Evolutionary conservation across 2,113 vertebrate genomes (phyloP).

Genomic region (Oreochromis aureus): DNA sequence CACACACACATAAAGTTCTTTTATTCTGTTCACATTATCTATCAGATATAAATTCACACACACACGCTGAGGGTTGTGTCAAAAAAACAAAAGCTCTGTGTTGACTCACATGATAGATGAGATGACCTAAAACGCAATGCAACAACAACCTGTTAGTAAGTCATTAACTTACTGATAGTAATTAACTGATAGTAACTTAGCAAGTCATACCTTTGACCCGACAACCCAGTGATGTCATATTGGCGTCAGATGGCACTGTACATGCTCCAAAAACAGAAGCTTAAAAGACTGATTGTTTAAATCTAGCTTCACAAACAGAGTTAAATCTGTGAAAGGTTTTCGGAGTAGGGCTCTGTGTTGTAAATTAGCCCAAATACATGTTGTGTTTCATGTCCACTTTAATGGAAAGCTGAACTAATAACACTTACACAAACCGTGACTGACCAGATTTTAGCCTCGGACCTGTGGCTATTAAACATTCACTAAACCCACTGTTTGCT

Average conservation of each 20-base stretch:
- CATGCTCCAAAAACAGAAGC: accelerated
- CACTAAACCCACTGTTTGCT: background rate
- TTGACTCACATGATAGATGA: background rate
- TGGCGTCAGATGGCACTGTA: background rate
- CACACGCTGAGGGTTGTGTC: too few species aligned
- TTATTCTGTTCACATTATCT: too few species aligned
- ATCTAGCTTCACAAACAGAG: background rate
- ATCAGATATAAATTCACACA: too few species aligned
- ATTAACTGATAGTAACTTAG: background rate
- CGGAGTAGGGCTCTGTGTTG: too few species aligned
- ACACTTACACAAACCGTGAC: too few species aligned
- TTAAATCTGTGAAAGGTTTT: too few species aligned
- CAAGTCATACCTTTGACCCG: background rate
- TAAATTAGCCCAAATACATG: background rate
- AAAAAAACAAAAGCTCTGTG: background rate
- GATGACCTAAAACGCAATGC: background rate
- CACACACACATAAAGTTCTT: too few species aligned
- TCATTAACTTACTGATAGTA: accelerated
- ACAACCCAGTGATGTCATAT: background rate
- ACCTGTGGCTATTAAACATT: too few species aligned
- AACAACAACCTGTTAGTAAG: background rate
- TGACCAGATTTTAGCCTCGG: too few species aligned
- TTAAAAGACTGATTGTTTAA: background rate
- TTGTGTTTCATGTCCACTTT: background rate
- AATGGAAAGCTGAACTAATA: background rate